Evolutionary conservation across 2,113 vertebrate genomes (phyloP).

Genomic region (Peromyscus polionotus): DNA sequence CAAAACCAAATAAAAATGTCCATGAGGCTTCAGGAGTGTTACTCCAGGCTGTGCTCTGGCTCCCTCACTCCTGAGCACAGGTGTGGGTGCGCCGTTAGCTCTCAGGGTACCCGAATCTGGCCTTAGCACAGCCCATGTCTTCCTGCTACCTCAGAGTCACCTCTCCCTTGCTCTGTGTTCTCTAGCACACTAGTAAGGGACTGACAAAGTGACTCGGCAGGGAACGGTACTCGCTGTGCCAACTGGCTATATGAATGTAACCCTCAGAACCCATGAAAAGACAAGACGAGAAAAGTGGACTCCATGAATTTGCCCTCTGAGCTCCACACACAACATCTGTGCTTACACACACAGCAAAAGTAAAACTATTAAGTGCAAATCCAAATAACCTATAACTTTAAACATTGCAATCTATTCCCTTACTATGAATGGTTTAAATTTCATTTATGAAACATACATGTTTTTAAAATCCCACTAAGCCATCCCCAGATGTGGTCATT

Average conservation of each 20-base stretch:
- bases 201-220: neutral
- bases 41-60: neutral
- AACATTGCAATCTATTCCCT: neutral
- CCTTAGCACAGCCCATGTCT: neutral
- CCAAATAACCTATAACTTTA: neutral
- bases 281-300: neutral
- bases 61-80: neutral
- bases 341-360: too few relatives aligned
- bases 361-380: neutral
- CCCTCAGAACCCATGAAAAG: too few relatives aligned
- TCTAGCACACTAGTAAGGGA: neutral
- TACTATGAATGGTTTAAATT: neutral
- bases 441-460: neutral
- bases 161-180: neutral
- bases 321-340: too few relatives aligned
- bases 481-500: neutral
- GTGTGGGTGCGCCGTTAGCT: too few relatives aligned
- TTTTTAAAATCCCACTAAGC: neutral
- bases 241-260: neutral
- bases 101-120: neutral
- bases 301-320: neutral
- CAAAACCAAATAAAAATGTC: neutral
- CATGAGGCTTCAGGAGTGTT: neutral
- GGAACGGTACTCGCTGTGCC: neutral
- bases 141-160: neutral